phyloP scores from a whole-genome alignment of 1,140 invertebrate species.

The Melitaea cinxia region DNA sequence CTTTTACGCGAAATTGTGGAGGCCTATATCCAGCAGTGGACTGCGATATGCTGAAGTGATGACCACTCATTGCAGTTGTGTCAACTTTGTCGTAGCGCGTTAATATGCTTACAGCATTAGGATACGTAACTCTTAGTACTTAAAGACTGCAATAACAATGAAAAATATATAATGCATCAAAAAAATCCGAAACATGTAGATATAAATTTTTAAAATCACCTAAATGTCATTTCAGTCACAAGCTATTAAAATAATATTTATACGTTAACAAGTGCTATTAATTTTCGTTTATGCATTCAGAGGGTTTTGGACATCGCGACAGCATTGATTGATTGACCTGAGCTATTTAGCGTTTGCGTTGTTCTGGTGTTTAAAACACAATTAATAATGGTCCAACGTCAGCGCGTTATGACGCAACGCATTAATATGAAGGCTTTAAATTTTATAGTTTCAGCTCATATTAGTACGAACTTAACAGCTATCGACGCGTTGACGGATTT shows the following conservation, averaged over 20 bases:
- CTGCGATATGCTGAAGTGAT: no score
- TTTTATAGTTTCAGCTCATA: slow-evolving; percentile 1
- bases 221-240: not conserved
- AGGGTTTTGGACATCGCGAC: slow-evolving; percentile 39
- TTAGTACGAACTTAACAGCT: not conserved
- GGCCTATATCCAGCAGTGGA: no score
- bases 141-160: no score
- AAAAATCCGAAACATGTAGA: not conserved
- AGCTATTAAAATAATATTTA: slow-evolving; percentile 8
- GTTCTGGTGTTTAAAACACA: slow-evolving; percentile 46
- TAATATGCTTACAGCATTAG: no score
- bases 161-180: not conserved
- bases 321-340: slow-evolving; percentile 42
- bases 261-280: slow-evolving; percentile 40
- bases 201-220: not conserved
- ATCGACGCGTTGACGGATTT: not conserved
- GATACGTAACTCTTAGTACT: no score
- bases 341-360: slow-evolving; percentile 40
- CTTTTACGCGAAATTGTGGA: no score
- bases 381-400: slow-evolving; percentile 41
- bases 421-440: slow-evolving; percentile 32
- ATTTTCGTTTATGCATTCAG: slow-evolving; percentile 33
- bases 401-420: slow-evolving; percentile 20
- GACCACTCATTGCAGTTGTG: no score
- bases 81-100: no score